A percentile compares a stretch with the other conserved stretches of the same genome.
phyloP scores from a whole-genome alignment of 2,888 invertebrate species.

The Linnaemya tessellans region DNA sequence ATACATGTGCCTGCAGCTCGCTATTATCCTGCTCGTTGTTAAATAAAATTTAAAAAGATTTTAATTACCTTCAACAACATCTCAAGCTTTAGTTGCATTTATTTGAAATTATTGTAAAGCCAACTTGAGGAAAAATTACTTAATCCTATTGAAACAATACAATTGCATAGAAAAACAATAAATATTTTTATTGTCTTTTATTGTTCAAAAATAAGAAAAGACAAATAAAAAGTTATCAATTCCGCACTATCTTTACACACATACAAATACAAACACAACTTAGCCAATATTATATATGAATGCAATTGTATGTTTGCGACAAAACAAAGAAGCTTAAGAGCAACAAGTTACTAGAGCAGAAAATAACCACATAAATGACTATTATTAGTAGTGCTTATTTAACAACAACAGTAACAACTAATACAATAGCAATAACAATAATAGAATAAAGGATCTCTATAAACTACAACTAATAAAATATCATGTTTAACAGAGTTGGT shows the following conservation, averaged over 20 bases:
- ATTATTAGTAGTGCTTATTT: slow-evolving; percentile 79
- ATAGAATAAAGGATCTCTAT: slow-evolving; percentile 55
- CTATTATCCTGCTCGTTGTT: not conserved
- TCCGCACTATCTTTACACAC: slow-evolving; percentile 75
- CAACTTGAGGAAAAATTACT: slow-evolving; percentile 39
- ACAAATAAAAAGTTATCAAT: slow-evolving; percentile 74
- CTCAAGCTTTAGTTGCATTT: not conserved
- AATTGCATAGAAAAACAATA: slow-evolving; percentile 56
- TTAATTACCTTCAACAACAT: not conserved
- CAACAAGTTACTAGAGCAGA: slow-evolving; percentile 73
- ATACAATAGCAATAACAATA: slow-evolving; percentile 48
- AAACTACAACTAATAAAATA: slow-evolving; percentile 77
- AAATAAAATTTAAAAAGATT: not conserved
- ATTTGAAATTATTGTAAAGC: not conserved
- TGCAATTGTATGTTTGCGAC: slow-evolving; percentile 24
- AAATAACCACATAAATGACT: slow-evolving; percentile 80
- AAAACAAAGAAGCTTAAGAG: slow-evolving; percentile 45
- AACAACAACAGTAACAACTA: slow-evolving; percentile 38
- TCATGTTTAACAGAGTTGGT: slow-evolving; percentile 79
- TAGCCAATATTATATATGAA: slow-evolving; percentile 1
- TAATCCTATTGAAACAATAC: slow-evolving; percentile 46
- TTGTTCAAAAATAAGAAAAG: slow-evolving; percentile 39
- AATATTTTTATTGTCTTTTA: slow-evolving; percentile 56
- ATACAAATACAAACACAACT: not conserved
- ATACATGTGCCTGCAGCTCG: too few species aligned